Evolutionary conservation across 2,113 vertebrate genomes (phyloP).

Genomic region (Chaetodon trifascialis): DNA sequence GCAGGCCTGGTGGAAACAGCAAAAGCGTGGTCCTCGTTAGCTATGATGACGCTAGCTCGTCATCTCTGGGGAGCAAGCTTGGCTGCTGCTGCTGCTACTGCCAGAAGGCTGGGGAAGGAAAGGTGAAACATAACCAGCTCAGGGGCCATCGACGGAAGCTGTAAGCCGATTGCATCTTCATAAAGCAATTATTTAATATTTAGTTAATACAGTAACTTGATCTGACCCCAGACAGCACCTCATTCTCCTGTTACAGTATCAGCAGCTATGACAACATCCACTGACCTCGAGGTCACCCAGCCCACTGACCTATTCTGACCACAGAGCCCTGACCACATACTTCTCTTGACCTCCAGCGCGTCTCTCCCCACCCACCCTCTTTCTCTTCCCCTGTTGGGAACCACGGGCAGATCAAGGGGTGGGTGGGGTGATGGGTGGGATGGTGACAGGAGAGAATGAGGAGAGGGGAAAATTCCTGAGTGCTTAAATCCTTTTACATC

Average conservation of each 20-base stretch:
- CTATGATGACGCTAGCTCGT: slow-evolving; percentile 59
- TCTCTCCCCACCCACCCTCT: slow-evolving; percentile 62
- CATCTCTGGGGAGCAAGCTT: slow-evolving; percentile 50
- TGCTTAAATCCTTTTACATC: slow-evolving; percentile 75
- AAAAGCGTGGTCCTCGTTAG: slow-evolving; percentile 78
- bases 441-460: slow-evolving; percentile 72
- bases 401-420: slow-evolving; percentile 71
- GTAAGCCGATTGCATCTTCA: slow-evolving; percentile 40
- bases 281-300: slow-evolving; percentile 36
- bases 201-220: slow-evolving; percentile 13
- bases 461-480: slow-evolving; percentile 71
- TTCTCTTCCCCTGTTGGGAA: slow-evolving; percentile 62
- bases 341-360: slow-evolving; percentile 67
- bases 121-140: slow-evolving; percentile 61
- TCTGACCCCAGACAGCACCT: slow-evolving; percentile 36
- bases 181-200: slow-evolving; percentile 46
- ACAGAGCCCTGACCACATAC: slow-evolving; percentile 60
- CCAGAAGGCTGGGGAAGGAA: slow-evolving; percentile 39
- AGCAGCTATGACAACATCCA: slow-evolving; percentile 46
- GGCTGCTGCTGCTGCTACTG: slow-evolving; percentile 66
- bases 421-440: slow-evolving; percentile 75
- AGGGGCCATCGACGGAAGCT: slow-evolving; percentile 37
- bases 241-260: slow-evolving; percentile 58
- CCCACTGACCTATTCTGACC: slow-evolving; percentile 64
- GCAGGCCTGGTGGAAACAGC: slow-evolving; percentile 76